Evolutionary conservation across 2,888 invertebrate genomes (phyloP).

Genomic region (Schrankia costaestrigalis): DNA sequence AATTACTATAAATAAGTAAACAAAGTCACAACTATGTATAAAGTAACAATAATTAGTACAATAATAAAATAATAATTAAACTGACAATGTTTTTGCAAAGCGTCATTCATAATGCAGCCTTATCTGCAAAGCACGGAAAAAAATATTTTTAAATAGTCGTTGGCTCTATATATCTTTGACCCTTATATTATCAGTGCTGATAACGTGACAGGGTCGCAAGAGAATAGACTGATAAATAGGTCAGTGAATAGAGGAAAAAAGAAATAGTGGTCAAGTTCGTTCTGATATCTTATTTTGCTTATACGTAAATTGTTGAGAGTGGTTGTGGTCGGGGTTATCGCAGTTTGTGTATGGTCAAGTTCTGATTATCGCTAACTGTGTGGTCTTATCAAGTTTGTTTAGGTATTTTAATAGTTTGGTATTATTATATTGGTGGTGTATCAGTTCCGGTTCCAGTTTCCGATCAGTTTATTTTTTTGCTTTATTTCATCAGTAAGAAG

Average conservation of each 20-base stretch:
- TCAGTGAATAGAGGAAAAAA: slow-evolving; percentile 58
- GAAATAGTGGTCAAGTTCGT: slow-evolving; percentile 72
- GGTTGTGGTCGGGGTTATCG: slow-evolving; percentile 8
- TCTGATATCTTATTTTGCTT: too few species aligned
- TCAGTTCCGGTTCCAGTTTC: too few species aligned
- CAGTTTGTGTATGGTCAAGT: too few species aligned
- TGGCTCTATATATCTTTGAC: slow-evolving; percentile 63
- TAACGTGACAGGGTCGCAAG: slow-evolving; percentile 63
- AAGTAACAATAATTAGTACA: neutral
- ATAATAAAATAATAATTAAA: slow-evolving; percentile 1
- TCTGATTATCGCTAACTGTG: too few species aligned
- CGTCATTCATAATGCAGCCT: slow-evolving; percentile 42
- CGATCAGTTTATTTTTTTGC: too few species aligned
- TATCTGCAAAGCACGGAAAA: slow-evolving; percentile 56
- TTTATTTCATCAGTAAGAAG: too few species aligned
- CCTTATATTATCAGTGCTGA: slow-evolving; percentile 54
- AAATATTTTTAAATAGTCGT: slow-evolving; percentile 71
- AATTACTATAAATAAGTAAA: too few species aligned
- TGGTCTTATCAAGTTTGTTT: slow-evolving; percentile 9
- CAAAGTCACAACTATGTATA: too few species aligned
- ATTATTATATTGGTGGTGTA: too few species aligned
- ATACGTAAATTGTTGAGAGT: slow-evolving; percentile 6
- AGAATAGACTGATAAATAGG: slow-evolving; percentile 62
- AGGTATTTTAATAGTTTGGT: too few species aligned
- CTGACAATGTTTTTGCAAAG: slow-evolving; percentile 12